Base-by-base conservation (phyloP, 2,797 vertebrate species). In the Pogonophryne albipinna region DNA sequence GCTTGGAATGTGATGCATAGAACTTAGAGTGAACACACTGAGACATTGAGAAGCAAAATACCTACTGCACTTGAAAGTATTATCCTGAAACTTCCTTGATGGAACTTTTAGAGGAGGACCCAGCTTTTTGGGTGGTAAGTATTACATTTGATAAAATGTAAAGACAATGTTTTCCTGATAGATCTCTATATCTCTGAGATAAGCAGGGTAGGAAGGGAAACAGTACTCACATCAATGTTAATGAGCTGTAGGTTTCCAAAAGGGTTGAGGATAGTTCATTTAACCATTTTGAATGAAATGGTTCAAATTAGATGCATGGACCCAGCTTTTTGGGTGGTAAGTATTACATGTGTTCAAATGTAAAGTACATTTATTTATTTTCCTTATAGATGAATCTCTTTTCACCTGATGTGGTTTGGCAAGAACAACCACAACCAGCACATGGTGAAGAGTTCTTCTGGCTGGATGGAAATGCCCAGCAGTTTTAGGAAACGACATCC, bases 81-180 rank as follows among this genome's bases (percentile, higher is more conserved):
- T 12, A 49, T 23, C 1, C 16, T 11, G 23, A 13, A 50, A 63
- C 12, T 31, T 49, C 23, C 17, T 14, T 4, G 10, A 50, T 20
- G 17, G 34, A 41, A 20, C 49, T 16, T 52, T 65, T 19, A 64
- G 16, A 50, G 27, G 23, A 23, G 23, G 46, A 64, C 17, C 23
- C 23, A 23, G 23, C 23, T 23, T 23, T 23, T 50, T 50, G 51
- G 49, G 13, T 64, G 47, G 46, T 65, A 42, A 27, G 64, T 66
- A 44, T 2, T 7, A 12, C 12, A 52, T 52, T 42, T 41, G n/a
- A 8, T 17, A 19, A 34, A 5, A 50, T 19, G 16, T 63, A n/a
- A 4, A 19, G 27, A 34, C 2, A 10, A 14, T 60, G 14, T 19
- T 44, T 19, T 20, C 20, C 41, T 56, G 20, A 27, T 10, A 8